Conservation (phyloP, 2,888 invertebrate genomes). For the Patella ulyssiponensis region DNA sequence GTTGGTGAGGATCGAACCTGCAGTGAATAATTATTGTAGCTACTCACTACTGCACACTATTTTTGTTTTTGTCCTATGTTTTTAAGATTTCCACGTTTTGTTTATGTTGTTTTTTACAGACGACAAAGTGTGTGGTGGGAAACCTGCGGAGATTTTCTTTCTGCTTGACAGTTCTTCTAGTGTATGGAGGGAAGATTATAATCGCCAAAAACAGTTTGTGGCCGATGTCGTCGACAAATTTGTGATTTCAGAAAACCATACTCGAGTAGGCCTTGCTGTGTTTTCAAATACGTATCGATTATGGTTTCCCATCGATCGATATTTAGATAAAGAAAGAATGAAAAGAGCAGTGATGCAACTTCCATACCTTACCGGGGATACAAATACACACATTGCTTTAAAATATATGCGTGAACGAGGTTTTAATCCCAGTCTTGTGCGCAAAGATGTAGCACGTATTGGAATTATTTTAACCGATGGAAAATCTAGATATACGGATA, state of each 20-base stretch:
- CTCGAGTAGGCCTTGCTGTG: not conserved
- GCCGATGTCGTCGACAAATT: not conserved
- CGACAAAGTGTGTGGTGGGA: not conserved
- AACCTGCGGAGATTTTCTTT: not conserved
- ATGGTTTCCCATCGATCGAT: not conserved
- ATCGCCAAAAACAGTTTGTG: not conserved
- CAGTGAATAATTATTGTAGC: too few relatives aligned
- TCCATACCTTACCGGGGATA: constrained; percentile 17
- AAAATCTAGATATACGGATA: constrained; percentile 36
- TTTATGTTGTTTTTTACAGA: not conserved
- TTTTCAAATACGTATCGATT: not conserved
- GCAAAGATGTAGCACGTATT: constrained; percentile 42
- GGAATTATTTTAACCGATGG: constrained; percentile 59
- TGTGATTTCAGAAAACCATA: not conserved
- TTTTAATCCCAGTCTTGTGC: not conserved
- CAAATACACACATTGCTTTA: constrained; percentile 23
- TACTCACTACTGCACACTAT: too few relatives aligned
- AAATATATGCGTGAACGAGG: constrained; percentile 21
- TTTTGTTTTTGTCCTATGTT: too few relatives aligned
- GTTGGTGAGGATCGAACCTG: too few relatives aligned
- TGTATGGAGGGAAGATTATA: not conserved
- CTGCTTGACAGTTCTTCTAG: not conserved
- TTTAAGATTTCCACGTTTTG: too few relatives aligned
- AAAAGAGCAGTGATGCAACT: not conserved
- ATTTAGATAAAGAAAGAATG: not conserved